Base-by-base conservation (phyloP, 2,888 invertebrate genomes). In the Netelia fuscicornis region DNA sequence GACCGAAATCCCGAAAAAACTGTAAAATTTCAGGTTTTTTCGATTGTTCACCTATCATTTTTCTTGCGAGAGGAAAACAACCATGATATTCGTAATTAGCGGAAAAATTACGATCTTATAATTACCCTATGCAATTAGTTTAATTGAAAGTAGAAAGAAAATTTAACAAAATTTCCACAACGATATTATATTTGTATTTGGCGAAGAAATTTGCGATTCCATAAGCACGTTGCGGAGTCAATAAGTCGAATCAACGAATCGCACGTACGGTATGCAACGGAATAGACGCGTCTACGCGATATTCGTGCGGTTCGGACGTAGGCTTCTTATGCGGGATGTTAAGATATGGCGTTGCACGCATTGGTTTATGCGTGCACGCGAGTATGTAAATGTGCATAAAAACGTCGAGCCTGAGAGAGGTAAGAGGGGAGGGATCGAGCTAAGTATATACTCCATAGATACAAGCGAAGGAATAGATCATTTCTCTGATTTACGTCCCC, bases 401-500 rank as follows among this genome's bases (percentile, higher is more conserved):
- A 58, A 20, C 58, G 23, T 56, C 1, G 25, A 2, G 13, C 62
- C 23, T 0, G 60, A 71, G 42, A 70, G 56, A 13, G 42, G 71
- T 42, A 17, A 56, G 9, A 17, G 37, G 56, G 25, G 25, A 3
- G 30, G 25, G 42, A 83, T 75, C 48, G 25, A 75, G 79, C 62
- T 79, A 83, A 83, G 83, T 83, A 83, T 75, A 83, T 62, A 70
- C 75, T 75, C 68, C 65, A 58, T 75, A 75, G 79, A 79, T 83
- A 79, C 64, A 83, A 62, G 62, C 79, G 58, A 48, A 76, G 76
- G 83, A 64, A 79, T 79, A 83, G 83, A 83, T 83, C 75, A 83
- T 83, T 83, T 83, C 83, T 83, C 68, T 75, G 79, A 83, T 83
- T 79, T 75, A 83, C 83, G 79, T 79, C 83, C 68, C 64, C 17